phyloP scores from a whole-genome alignment of 2,113 vertebrate genomes.

The Melanerpes formicivorus region DNA sequence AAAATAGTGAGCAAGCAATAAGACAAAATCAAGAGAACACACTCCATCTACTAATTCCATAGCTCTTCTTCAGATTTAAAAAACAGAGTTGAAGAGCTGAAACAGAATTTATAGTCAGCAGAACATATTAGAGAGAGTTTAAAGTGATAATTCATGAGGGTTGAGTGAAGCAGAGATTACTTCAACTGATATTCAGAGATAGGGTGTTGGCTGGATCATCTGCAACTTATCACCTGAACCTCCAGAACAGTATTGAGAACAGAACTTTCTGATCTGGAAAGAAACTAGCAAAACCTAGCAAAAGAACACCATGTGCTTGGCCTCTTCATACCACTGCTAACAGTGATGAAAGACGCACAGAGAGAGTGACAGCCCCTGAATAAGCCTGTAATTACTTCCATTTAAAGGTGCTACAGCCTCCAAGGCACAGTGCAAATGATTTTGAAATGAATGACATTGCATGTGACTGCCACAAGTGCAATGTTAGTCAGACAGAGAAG shows the following conservation, averaged over 20 bases:
- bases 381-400: constrained; percentile 26
- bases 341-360: not conserved
- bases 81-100: not conserved
- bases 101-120: not conserved
- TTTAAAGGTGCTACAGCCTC: constrained; percentile 26
- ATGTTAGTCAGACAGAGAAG: not conserved
- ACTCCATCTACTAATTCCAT: not conserved
- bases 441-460: constrained; percentile 8
- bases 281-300: not conserved
- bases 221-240: not conserved
- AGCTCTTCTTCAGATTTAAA: not conserved
- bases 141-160: not conserved
- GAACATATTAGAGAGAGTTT: not conserved
- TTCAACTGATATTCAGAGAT: not conserved
- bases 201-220: not conserved
- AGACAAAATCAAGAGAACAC: not conserved
- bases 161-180: not conserved
- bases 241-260: not conserved
- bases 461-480: not conserved
- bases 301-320: not conserved
- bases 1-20: not conserved
- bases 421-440: not conserved
- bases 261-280: not conserved
- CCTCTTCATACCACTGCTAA: not conserved
- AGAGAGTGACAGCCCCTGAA: not conserved